phyloP scores from a whole-genome alignment of 1,140 invertebrate species.

The Bombus sibiricus region DNA sequence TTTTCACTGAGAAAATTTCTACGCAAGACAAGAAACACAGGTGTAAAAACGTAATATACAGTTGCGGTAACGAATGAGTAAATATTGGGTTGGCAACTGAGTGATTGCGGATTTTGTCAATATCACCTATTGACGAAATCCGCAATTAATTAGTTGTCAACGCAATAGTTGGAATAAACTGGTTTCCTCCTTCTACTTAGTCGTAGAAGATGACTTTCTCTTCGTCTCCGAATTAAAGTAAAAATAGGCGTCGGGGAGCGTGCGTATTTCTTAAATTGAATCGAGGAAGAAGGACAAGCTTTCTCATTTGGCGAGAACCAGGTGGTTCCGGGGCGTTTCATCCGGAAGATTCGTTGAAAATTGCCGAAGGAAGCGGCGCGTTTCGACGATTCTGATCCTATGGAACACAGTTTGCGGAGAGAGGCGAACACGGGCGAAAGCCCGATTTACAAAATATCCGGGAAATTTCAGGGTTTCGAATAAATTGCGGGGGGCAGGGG shows the following conservation, averaged over 20 bases:
- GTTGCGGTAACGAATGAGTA: too few species aligned
- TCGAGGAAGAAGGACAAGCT: neutral
- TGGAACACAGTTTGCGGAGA: neutral
- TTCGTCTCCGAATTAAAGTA: neutral
- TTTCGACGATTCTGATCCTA: neutral
- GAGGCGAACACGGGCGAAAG: neutral
- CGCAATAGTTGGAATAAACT: too few species aligned
- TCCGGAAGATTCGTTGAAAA: neutral
- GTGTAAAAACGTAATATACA: too few species aligned
- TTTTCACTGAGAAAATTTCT: too few species aligned
- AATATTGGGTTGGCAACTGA: too few species aligned
- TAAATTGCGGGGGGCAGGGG: slow-evolving; percentile 3
- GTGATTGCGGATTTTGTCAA: too few species aligned
- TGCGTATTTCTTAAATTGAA: neutral
- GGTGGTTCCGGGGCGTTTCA: neutral
- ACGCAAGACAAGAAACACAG: too few species aligned
- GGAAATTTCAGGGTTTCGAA: neutral
- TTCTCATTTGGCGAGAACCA: neutral
- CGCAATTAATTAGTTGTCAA: too few species aligned
- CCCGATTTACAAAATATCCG: slow-evolving; percentile 1
- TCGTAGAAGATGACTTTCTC: too few species aligned
- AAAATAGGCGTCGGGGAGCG: neutral
- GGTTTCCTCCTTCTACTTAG: too few species aligned
- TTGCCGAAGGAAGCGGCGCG: neutral
- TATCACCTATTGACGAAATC: too few species aligned